Percentiles rank a stretch among this genome's conserved stretches.
Evolutionary conservation across 2,113 vertebrate genomes (phyloP).

Genomic region (Hyperopisus bebe): DNA sequence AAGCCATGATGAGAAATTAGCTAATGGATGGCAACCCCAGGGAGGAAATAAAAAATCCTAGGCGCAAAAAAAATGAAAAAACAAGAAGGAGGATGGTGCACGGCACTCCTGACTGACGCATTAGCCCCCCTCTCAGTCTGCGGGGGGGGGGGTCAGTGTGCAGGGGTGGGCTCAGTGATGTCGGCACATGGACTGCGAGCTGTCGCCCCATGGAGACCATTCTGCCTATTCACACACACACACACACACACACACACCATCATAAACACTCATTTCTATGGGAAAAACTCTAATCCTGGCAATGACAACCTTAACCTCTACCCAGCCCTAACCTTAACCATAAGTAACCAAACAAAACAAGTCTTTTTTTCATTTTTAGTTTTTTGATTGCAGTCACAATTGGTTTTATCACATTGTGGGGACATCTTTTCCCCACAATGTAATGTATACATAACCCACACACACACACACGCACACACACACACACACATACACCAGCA

Average conservation of each 20-base stretch:
- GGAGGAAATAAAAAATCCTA: slow-evolving; percentile 34
- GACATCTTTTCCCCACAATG: not conserved
- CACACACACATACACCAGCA: not conserved
- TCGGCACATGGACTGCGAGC: not conserved
- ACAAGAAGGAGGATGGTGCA: slow-evolving; percentile 17
- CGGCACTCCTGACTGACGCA: slow-evolving; percentile 21
- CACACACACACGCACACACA: not conserved
- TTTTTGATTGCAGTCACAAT: not conserved
- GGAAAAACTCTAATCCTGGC: not conserved
- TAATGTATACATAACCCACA: not conserved
- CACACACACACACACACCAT: not conserved
- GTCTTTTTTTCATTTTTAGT: not conserved
- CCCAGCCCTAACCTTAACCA: not conserved
- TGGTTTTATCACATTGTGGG: not conserved
- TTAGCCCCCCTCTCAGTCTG: slow-evolving; percentile 28
- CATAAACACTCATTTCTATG: not conserved
- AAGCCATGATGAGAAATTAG: slow-evolving; percentile 60
- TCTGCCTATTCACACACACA: not conserved
- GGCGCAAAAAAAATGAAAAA: slow-evolving; percentile 5
- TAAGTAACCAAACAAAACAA: not conserved
- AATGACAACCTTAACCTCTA: not conserved
- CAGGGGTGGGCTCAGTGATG: not conserved
- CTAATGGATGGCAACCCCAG: slow-evolving; percentile 54
- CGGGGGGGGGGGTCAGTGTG: not conserved
- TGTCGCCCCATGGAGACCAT: not conserved